These are phyloP conservation scores for Tragelaphus buxtoni DNA, from an alignment of 2,113 vertebrate genomes.

Conservation along the genomic window DNA sequence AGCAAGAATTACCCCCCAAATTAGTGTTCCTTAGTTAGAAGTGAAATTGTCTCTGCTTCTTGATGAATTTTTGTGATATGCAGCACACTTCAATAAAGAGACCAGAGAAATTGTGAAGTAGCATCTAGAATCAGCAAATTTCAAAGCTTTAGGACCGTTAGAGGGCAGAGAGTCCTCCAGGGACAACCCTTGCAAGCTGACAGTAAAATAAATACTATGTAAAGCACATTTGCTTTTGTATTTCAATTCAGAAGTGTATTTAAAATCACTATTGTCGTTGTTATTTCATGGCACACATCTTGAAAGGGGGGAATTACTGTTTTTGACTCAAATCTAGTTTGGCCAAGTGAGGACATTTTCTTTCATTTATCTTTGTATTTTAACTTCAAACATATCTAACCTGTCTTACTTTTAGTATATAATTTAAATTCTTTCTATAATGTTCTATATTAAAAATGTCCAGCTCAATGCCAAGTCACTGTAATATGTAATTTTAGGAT, in stretches of 20 bases:
- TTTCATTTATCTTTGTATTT: conserved; percentile 47
- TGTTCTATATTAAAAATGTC: not conserved
- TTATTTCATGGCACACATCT: not conserved
- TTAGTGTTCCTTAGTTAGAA: conserved; percentile 8
- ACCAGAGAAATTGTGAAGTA: not conserved
- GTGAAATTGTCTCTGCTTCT: not conserved
- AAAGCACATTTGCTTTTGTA: not conserved
- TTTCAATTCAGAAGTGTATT: conserved; percentile 4
- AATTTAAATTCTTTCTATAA: conserved; percentile 19
- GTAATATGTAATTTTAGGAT: conserved; percentile 22
- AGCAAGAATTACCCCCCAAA: conserved; percentile 51
- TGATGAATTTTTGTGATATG: not conserved
- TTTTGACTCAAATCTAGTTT: conserved; percentile 45
- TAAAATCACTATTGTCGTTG: conserved; percentile 55
- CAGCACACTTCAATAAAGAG: not conserved
- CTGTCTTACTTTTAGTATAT: conserved; percentile 35
- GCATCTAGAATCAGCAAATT: not conserved
- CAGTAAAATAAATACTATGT: not conserved
- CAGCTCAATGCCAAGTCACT: conserved; percentile 1
- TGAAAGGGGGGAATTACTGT: conserved; percentile 6
- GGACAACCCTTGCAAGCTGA: not conserved
- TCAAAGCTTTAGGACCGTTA: not conserved
- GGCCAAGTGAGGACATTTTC: conserved; percentile 43
- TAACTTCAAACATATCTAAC: conserved; percentile 56
- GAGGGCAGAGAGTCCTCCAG: not conserved